Evolutionary conservation across 2,797 vertebrate genomes (phyloP), one percentile per base, ranked within the genome.

Genomic region (Tiaroga cobitis): DNA sequence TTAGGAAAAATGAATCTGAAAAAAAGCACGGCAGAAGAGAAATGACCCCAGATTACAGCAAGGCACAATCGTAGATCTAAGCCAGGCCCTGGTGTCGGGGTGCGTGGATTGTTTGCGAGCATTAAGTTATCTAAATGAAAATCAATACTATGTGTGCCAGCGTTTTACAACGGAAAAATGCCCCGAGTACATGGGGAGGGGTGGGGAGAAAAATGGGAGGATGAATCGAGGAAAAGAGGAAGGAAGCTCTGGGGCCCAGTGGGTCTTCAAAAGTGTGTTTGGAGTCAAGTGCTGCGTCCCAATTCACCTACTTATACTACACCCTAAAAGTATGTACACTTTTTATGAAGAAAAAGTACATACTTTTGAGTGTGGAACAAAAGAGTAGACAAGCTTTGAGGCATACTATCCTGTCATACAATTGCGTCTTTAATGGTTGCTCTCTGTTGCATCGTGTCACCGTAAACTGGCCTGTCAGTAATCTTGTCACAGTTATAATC

Each of bases 91-190:
- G 86, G 91, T 91, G 91, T 88, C 90, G 92, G 95, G 92, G 91
- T 95, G 95, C 94, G 92, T 92, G 94, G 95, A 97, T 96, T 96
- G 96, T 97, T 96, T 96, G 94, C 91, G 95, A 96, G 97, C 96
- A 97, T 97, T 98, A 98, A 98, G 97, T 97, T 98, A 98, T 99
- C 97, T 98, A 98, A 98, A 98, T 98, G 97, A 97, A 98, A 98
- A 98, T 98, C 97, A 97, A 98, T 97, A 97, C 95, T 95, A 94
- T 96, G 94, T 95, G 96, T 96, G 96, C 96, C 95, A 95, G 95
- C 94, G 93, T 95, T 96, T 96, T 95, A 96, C 96, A 94, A 93
- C 94, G 92, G 93, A 95, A 93, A 94, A 95, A 94, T 95, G 94
- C 94, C 96, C 90, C 86, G 95, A 96, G 95, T 95, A 92, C 88